Percentiles rank a stretch among this genome's conserved stretches.
phyloP scores from a whole-genome alignment of 2,797 vertebrate species.

The Anisognathus igniventris region DNA sequence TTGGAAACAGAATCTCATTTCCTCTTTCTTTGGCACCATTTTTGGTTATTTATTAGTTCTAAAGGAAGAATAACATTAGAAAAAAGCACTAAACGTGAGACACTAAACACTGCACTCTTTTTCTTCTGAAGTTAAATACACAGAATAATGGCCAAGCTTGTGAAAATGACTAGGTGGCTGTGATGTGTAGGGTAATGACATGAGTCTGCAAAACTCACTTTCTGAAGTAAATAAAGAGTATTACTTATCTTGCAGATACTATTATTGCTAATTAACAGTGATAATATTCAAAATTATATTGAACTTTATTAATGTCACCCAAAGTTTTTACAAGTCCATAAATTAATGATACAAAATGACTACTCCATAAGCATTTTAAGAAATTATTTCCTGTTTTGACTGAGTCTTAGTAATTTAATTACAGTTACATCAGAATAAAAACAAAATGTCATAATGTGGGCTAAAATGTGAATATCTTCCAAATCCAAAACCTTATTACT shows the following conservation, averaged over 20 bases:
- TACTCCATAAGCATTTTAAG: not conserved
- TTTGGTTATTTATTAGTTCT: not conserved
- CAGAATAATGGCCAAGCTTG: not conserved
- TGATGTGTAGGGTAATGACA: not conserved
- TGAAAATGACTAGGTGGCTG: not conserved
- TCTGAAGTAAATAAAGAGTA: not conserved
- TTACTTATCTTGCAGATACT: not conserved
- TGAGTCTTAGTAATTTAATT: not conserved
- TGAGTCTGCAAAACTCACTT: not conserved
- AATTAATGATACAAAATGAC: not conserved
- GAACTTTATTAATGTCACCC: not conserved
- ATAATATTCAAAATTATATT: not conserved
- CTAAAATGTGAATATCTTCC: not conserved
- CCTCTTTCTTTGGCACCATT: not conserved
- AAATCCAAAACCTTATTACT: not conserved
- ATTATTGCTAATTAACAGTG: not conserved
- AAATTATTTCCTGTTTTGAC: conserved; percentile 27
- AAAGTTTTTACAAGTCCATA: not conserved
- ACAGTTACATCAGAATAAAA: conserved; percentile 30
- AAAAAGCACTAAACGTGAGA: not conserved
- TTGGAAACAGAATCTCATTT: not conserved
- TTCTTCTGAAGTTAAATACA: not conserved
- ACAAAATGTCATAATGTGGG: not conserved
- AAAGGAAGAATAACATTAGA: not conserved
- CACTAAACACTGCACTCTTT: not conserved